Percentiles rank a stretch among this genome's conserved stretches.
Conservation (phyloP, 2,113 vertebrate genomes). For the Trochalopteron elliotii region DNA sequence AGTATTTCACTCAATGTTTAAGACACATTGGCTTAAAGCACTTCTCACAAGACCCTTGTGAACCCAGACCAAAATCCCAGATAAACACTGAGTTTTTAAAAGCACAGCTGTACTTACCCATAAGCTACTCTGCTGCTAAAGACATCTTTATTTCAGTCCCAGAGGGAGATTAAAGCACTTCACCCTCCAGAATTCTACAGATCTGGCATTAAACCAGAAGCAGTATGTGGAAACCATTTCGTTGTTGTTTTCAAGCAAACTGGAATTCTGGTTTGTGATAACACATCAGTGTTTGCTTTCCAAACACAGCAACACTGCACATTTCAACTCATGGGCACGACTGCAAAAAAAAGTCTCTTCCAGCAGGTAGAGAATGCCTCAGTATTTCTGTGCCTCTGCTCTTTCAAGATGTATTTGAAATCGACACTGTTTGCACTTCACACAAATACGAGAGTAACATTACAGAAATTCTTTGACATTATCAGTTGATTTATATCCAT, state of each 20-base stretch:
- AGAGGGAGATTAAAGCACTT: neutral
- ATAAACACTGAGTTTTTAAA: neutral
- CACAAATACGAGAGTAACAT: neutral
- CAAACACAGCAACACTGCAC: neutral
- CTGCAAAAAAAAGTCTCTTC: neutral
- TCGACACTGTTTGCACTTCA: neutral
- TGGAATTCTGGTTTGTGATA: neutral
- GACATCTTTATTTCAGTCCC: neutral
- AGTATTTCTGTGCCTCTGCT: neutral
- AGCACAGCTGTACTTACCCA: neutral
- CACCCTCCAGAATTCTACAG: neutral
- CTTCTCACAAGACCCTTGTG: neutral
- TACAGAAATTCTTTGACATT: neutral
- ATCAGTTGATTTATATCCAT: neutral
- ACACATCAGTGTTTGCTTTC: neutral
- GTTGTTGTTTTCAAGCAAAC: neutral
- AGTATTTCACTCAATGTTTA: neutral
- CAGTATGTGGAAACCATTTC: neutral
- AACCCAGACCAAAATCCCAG: neutral
- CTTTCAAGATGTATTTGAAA: neutral
- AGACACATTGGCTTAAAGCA: neutral
- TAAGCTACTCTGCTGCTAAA: neutral
- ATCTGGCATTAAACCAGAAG: neutral
- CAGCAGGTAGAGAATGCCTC: neutral
- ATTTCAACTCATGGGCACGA: neutral